Percentiles rank a stretch among this genome's conserved stretches.
Conservation (phyloP, 2,888 invertebrate genomes). For the Diplolepis rosae region DNA sequence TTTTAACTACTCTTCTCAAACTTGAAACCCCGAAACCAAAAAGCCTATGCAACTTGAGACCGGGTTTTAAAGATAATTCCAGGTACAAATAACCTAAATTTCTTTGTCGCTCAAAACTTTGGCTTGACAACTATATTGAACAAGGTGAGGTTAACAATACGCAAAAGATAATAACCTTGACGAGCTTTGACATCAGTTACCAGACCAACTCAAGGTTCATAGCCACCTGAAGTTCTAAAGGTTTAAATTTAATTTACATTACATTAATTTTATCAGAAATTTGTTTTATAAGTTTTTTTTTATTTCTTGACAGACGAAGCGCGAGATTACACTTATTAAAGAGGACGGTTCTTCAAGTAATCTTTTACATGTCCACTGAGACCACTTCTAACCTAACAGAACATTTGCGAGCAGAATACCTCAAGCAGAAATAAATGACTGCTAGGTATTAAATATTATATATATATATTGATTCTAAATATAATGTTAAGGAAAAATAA, state of each 20-base stretch:
- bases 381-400: slow-evolving; percentile 74
- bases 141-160: slow-evolving; percentile 75
- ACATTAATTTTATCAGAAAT: neutral
- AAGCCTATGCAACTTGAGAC: slow-evolving; percentile 79
- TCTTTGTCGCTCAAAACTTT: slow-evolving; percentile 79
- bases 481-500: too few species aligned
- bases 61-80: slow-evolving; percentile 79
- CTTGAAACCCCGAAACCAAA: slow-evolving; percentile 75
- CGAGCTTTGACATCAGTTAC: slow-evolving; percentile 74
- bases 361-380: slow-evolving; percentile 77
- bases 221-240: slow-evolving; percentile 75
- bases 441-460: neutral
- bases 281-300: neutral
- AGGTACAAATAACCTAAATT: slow-evolving; percentile 75
- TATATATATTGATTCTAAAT: too few species aligned
- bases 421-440: slow-evolving; percentile 34
- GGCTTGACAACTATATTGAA: slow-evolving; percentile 78
- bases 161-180: slow-evolving; percentile 70
- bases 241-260: slow-evolving; percentile 48
- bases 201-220: slow-evolving; percentile 75
- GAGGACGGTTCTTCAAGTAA: slow-evolving; percentile 71
- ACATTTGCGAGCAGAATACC: slow-evolving; percentile 76
- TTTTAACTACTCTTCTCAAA: slow-evolving; percentile 76
- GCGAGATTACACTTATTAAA: slow-evolving; percentile 69
- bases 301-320: slow-evolving; percentile 64